A percentile compares a stretch with the other conserved stretches of the same genome.
Evolutionary conservation across 2,797 vertebrate genomes (phyloP).

Genomic region (Periophthalmus magnuspinnatus): DNA sequence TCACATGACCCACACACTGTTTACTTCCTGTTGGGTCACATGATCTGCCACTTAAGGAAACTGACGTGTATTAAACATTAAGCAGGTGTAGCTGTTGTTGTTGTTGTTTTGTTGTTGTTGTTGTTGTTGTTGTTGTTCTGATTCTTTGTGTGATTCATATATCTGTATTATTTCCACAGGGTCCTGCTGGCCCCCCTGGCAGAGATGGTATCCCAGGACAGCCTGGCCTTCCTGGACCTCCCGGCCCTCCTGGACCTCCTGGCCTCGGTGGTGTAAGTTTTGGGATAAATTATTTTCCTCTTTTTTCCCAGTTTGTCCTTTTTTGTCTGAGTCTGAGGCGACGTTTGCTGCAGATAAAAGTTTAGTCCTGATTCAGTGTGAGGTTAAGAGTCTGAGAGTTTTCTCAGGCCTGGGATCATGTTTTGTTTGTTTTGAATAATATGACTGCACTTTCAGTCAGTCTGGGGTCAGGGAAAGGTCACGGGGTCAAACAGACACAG

Average conservation of each 20-base stretch:
- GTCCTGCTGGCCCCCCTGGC: constrained; percentile 83
- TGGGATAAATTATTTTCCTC: background rate
- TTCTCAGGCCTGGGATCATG: background rate
- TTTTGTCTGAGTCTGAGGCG: background rate
- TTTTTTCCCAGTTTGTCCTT: background rate
- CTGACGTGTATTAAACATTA: background rate
- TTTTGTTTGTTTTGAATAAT: background rate
- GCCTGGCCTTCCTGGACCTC: constrained; percentile 86
- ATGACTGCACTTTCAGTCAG: background rate
- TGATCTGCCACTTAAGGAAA: background rate
- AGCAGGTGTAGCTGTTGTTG: no score
- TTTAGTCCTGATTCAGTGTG: background rate
- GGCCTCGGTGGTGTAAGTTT: constrained; percentile 95
- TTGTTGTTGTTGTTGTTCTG: background rate
- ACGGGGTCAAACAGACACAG: background rate
- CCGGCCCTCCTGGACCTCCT: constrained; percentile 88
- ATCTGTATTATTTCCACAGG: constrained; percentile 66
- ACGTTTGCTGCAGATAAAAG: background rate
- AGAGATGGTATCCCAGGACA: constrained; percentile 89
- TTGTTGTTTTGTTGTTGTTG: background rate
- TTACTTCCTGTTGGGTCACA: constrained; percentile 24
- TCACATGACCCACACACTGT: constrained; percentile 32
- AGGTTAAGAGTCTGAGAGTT: background rate
- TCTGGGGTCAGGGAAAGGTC: constrained; percentile 5
- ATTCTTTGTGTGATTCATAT: background rate